Conservation (phyloP, 30 jellyfish, hydroid and myxozoan genomes). For the Pseudorhiza aurosa region DNA sequence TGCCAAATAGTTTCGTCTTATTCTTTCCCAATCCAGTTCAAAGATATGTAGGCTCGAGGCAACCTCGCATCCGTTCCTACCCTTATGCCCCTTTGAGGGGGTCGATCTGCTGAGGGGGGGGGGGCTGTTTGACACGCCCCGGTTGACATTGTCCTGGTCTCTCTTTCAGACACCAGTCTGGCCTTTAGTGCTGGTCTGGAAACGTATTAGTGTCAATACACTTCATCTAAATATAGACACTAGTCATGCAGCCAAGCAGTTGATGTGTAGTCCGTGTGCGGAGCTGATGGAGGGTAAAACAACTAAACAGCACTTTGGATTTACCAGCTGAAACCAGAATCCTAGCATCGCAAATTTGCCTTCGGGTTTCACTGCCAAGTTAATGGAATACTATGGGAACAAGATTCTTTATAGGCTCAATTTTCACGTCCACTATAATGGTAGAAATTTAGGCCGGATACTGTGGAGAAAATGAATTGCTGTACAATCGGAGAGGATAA, state of each 20-base stretch:
- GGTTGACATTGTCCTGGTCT: neutral
- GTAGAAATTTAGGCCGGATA: conserved; percentile 28
- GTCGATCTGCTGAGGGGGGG: neutral
- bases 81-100: too few species aligned
- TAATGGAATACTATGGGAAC: neutral
- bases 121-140: neutral
- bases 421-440: neutral
- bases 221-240: conserved; percentile 37
- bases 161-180: conserved; percentile 15
- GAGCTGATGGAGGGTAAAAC: conserved; percentile 30
- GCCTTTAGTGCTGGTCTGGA: conserved; percentile 17
- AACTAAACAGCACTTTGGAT: too few species aligned
- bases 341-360: too few species aligned
- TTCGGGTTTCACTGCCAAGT: too few species aligned
- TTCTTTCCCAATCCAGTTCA: too few species aligned
- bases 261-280: neutral
- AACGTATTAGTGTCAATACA: conserved; percentile 20
- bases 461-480: conserved; percentile 45
- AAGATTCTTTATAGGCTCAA: neutral
- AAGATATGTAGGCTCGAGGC: too few species aligned
- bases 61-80: too few species aligned
- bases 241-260: conserved; percentile 16
- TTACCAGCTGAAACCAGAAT: too few species aligned
- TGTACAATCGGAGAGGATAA: conserved; percentile 53
- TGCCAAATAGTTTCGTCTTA: too few species aligned